Conservation (phyloP, 2,888 invertebrate genomes). For the Stenichneumon culpator region DNA sequence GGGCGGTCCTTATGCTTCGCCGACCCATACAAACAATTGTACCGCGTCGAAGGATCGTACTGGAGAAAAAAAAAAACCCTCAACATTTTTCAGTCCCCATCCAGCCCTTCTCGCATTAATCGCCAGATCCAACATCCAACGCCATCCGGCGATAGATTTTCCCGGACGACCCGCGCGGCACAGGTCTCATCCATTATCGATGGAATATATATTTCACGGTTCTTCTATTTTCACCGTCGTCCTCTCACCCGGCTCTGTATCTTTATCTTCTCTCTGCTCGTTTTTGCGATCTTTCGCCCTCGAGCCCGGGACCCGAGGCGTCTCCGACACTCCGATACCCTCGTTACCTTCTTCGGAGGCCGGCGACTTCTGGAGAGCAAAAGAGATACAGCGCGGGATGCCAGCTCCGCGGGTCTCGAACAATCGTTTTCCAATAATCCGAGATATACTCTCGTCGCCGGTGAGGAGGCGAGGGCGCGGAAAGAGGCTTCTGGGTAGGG, state of each 20-base stretch:
- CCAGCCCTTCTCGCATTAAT: background rate
- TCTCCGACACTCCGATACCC: slow-evolving; percentile 59
- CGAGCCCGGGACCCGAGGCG: slow-evolving; percentile 35
- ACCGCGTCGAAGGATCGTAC: background rate
- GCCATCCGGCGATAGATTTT: background rate
- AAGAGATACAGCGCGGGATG: slow-evolving; percentile 23
- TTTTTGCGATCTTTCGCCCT: slow-evolving; percentile 40
- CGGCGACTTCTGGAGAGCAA: background rate
- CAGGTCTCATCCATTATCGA: background rate
- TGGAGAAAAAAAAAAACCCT: background rate
- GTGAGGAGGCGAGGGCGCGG: slow-evolving; percentile 11
- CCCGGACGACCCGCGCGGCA: background rate
- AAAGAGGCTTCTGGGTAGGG: slow-evolving; percentile 1
- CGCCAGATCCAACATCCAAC: background rate
- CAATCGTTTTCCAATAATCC: slow-evolving; percentile 70
- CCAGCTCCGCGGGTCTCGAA: slow-evolving; percentile 28
- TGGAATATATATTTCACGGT: slow-evolving; percentile 3
- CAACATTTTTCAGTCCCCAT: background rate
- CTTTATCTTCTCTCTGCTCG: slow-evolving; percentile 8
- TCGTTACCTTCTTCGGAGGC: slow-evolving; percentile 58
- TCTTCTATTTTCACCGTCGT: slow-evolving; percentile 5
- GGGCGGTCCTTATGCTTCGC: too few species aligned
- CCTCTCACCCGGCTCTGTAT: slow-evolving; percentile 6
- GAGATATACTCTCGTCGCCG: slow-evolving; percentile 51
- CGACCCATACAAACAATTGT: background rate